Conservation (phyloP, 2,888 invertebrate genomes). For the Lissonota sp. region DNA sequence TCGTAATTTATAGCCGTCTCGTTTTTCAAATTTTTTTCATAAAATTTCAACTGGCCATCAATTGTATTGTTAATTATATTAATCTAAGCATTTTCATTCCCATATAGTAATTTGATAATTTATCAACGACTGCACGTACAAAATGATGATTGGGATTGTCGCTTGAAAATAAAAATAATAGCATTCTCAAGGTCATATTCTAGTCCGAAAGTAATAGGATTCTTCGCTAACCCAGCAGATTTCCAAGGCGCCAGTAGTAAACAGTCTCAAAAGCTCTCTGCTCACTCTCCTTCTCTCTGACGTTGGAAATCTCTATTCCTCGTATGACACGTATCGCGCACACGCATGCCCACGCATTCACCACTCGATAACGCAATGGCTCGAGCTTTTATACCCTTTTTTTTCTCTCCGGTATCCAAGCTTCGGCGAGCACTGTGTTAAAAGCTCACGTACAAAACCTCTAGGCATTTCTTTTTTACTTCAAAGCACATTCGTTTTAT, state of each 20-base stretch:
- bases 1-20: no score
- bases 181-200: neutral
- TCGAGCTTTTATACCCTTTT: conserved; percentile 53
- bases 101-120: no score
- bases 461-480: conserved; percentile 1
- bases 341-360: conserved; percentile 69
- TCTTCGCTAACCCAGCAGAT: conserved; percentile 10
- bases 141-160: no score
- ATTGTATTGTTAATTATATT: no score
- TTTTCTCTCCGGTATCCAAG: conserved; percentile 20
- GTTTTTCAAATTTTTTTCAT: no score
- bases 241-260: conserved; percentile 34
- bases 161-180: neutral
- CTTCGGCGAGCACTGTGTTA: neutral
- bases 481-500: neutral
- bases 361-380: conserved; percentile 67
- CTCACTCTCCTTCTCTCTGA: conserved; percentile 15
- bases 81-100: no score
- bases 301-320: conserved; percentile 43
- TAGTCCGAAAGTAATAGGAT: neutral
- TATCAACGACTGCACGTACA: no score
- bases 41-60: no score
- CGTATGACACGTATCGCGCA: conserved; percentile 64
- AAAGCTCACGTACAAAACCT: conserved; percentile 19
- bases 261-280: conserved; percentile 9